phyloP scores from a whole-genome alignment of 2,797 vertebrate genomes.

The Pantherophis vulpinus region DNA sequence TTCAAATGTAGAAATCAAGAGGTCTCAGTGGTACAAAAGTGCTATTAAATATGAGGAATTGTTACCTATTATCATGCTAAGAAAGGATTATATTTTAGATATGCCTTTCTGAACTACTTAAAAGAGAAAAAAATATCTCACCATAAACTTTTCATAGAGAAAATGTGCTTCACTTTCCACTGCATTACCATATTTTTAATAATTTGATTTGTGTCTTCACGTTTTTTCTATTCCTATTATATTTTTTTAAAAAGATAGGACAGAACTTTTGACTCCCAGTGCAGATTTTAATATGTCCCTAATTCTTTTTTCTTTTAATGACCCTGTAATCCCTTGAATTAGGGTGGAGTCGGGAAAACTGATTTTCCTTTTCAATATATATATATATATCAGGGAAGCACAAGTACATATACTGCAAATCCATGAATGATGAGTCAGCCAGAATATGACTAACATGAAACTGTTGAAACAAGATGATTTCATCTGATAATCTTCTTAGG shows the following conservation, averaged over 20 bases:
- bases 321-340: background rate
- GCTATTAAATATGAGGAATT: slow-evolving; percentile 46
- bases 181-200: slow-evolving; percentile 51
- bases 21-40: slow-evolving; percentile 24
- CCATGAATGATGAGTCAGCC: slow-evolving; percentile 57
- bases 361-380: slow-evolving; percentile 55
- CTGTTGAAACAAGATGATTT: slow-evolving; percentile 53
- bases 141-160: slow-evolving; percentile 44
- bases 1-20: slow-evolving; percentile 42
- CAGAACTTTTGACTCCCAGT: slow-evolving; percentile 48
- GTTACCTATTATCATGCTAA: slow-evolving; percentile 27
- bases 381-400: slow-evolving; percentile 30
- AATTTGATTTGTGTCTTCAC: slow-evolving; percentile 40
- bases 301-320: background rate
- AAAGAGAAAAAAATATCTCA: slow-evolving; percentile 37
- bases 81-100: slow-evolving; percentile 44
- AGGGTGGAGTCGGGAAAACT: background rate
- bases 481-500: slow-evolving; percentile 55
- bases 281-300: slow-evolving; percentile 57
- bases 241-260: slow-evolving; percentile 35
- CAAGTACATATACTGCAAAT: slow-evolving; percentile 52
- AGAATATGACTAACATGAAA: slow-evolving; percentile 52
- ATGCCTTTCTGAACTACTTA: slow-evolving; percentile 48
- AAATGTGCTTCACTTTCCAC: slow-evolving; percentile 49
- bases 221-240: slow-evolving; percentile 49